Base-by-base conservation (phyloP, 1,140 invertebrate species). In the Cydia pomonella region DNA sequence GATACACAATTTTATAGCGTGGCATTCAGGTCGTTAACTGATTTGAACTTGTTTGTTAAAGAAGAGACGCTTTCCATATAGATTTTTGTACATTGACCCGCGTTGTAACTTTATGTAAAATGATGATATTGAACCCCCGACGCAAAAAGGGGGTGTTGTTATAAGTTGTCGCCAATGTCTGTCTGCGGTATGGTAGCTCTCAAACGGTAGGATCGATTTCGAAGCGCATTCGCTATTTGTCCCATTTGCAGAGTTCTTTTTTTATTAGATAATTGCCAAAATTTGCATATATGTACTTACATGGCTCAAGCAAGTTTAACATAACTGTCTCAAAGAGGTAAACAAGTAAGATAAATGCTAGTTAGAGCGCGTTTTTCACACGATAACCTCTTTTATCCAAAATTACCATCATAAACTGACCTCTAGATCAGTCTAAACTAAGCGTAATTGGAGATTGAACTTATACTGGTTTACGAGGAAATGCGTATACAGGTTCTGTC, bases 331-430 rank as follows among this genome's bases (percentile, higher is more conserved):
- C n/a, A 53, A 53, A 53, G 16, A 18, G 50, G 50, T 53, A 53
- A 53, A 53, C n/a, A 53, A 53, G 50, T 18, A 53, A 53, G 50
- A 53, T 53, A 53, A 53, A 53, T 53, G 50, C 50, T 53, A 6
- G 50, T 53, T 53, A 18, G 44, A n/a, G 50, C n/a, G 16, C 50
- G 4, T 53, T 53, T 53, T 53, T 53, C 50, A 21, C 50, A 2
- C 16, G 50, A 53, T 53, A 18, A 53, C 50, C 50, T 18, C n/a
- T 53, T 53, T 53, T 1, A 18, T n/a, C n/a, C 16, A 5, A 53
- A 53, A 9, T 0, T 10, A 53, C 50, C 2, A 53, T 0, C n/a
- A 7, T 6, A 18, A 5, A 7, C n/a, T 53, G 47, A 53, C 1
- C 47, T 18, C n/a, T 53, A 53, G 1, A 53, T 7, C 16, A 3